Conservation (phyloP, 2,888 invertebrate species). For the Chouioia cunea region DNA sequence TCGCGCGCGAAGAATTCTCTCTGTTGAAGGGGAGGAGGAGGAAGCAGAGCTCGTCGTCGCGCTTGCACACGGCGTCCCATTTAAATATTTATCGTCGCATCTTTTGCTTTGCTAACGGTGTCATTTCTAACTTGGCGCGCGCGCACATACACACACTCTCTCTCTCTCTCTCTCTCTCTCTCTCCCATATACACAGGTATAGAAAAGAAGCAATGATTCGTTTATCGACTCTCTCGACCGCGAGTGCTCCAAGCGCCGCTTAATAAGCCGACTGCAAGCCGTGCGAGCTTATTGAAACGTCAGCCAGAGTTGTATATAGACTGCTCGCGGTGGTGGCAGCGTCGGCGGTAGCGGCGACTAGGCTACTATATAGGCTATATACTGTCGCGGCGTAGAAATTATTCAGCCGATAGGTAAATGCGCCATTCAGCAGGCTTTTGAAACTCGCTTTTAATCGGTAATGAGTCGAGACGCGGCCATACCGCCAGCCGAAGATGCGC, state of each 20-base stretch:
- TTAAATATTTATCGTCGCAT: conserved; percentile 45
- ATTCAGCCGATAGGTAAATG: conserved; percentile 9
- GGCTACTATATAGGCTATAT: not conserved
- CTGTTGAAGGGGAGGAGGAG: not conserved
- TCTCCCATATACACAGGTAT: conserved; percentile 3
- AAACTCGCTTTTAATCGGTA: conserved; percentile 40
- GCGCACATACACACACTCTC: too few species aligned
- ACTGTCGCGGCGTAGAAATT: conserved; percentile 8
- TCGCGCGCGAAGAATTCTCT: not conserved
- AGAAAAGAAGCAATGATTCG: conserved; percentile 18
- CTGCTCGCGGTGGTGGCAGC: not conserved
- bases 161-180: conserved; percentile 5
- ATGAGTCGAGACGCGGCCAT: conserved; percentile 32
- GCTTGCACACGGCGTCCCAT: conserved; percentile 3
- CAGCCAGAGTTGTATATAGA: conserved; percentile 17
- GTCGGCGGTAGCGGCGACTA: not conserved
- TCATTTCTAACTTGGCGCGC: conserved; percentile 7
- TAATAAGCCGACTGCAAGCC: conserved; percentile 33
- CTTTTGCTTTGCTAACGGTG: conserved; percentile 37
- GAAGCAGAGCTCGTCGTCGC: too few species aligned
- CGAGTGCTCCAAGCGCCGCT: not conserved
- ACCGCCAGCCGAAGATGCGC: conserved; percentile 26
- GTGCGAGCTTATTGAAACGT: conserved; percentile 44
- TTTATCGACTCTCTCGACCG: conserved; percentile 2
- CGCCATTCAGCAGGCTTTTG: conserved; percentile 30